Conservation (phyloP, 2,113 vertebrate genomes). For the Neodon shergylaensis region DNA sequence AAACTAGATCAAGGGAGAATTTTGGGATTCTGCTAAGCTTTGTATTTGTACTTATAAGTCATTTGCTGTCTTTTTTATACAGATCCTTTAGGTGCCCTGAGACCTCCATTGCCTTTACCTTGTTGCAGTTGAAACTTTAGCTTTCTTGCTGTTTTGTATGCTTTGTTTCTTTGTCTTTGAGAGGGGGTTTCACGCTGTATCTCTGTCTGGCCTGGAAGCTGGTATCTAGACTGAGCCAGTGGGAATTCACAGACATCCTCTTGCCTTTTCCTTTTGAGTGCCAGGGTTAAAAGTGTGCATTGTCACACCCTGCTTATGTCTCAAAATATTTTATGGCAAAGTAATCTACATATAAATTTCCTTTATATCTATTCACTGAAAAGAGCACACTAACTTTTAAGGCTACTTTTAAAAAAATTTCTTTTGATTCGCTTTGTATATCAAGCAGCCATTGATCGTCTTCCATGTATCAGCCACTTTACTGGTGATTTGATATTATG, state of each 20-base stretch:
- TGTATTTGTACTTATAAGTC: constrained; percentile 28
- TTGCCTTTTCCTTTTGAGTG: not conserved
- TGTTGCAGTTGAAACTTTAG: not conserved
- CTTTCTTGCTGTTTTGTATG: not conserved
- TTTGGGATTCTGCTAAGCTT: constrained; percentile 1
- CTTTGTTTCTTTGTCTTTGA: not conserved
- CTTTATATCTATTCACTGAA: not conserved
- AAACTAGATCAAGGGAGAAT: not conserved
- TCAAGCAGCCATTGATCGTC: not conserved
- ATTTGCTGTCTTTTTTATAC: constrained; percentile 11
- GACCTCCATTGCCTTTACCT: not conserved
- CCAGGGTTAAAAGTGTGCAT: not conserved
- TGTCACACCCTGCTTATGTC: not conserved
- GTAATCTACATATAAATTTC: constrained; percentile 18
- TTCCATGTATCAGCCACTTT: not conserved
- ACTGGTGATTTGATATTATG: not conserved
- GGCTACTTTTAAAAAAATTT: not conserved
- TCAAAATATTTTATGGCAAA: constrained; percentile 41
- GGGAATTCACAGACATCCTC: not conserved
- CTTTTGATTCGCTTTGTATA: not conserved
- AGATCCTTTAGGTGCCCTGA: constrained; percentile 2
- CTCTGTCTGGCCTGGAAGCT: not conserved
- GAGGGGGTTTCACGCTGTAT: not conserved
- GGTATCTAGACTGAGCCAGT: not conserved
- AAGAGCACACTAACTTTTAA: constrained; percentile 1